These are phyloP conservation scores for Tachysurus vachellii DNA, from an alignment of 2,113 vertebrate species.

Conservation along the genomic window DNA sequence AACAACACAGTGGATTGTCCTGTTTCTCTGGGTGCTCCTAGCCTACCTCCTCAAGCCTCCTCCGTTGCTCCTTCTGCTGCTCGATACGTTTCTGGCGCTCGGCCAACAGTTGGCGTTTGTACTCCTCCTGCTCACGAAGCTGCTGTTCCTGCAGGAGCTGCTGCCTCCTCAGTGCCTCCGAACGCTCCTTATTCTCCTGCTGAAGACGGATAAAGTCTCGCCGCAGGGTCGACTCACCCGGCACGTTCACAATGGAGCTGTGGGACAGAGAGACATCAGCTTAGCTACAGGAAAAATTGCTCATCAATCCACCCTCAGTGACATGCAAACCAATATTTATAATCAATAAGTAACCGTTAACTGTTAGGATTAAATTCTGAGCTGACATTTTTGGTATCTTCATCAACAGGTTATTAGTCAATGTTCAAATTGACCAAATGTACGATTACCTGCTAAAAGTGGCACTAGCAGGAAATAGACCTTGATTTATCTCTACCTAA, in stretches of 20 bases:
- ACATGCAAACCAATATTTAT: background rate
- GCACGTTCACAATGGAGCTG: conserved; percentile 97
- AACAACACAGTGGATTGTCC: background rate
- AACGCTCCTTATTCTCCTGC: conserved; percentile 99
- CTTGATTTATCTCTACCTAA: no score
- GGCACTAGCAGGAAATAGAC: no score
- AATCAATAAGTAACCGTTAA: background rate
- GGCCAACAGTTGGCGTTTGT: conserved; percentile 93
- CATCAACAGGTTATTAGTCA: no score
- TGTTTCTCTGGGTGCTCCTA: background rate
- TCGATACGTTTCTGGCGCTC: conserved; percentile 95
- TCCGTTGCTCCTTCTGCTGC: conserved; percentile 95
- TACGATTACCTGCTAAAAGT: no score
- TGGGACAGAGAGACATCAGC: background rate
- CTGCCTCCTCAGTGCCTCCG: conserved; percentile 91
- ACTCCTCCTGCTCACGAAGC: conserved; percentile 95
- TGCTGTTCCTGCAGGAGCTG: conserved; percentile 97
- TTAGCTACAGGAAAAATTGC: background rate
- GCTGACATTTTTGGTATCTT: no score
- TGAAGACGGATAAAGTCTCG: conserved; percentile 96
- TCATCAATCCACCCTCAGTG: background rate
- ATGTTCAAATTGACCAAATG: no score
- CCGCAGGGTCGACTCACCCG: conserved; percentile 94
- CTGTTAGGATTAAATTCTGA: no score
- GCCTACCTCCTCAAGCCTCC: conserved; percentile 90